A percentile compares a stretch with the other conserved stretches of the same genome.
Evolutionary conservation across 2,888 invertebrate species (phyloP).

Genomic region (Habroteleia sp.): DNA sequence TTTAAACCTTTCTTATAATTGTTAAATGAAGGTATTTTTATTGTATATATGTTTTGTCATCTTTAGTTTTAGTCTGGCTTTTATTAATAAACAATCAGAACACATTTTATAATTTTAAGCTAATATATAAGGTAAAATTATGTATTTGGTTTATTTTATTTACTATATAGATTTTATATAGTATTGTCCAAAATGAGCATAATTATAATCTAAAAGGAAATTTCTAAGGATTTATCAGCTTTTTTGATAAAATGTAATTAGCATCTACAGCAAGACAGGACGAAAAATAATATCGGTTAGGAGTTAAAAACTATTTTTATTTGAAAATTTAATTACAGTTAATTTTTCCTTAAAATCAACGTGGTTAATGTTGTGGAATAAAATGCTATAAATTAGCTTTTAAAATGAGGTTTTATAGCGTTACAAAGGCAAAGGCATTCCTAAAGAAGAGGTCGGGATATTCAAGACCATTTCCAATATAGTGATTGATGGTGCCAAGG

Average conservation of each 20-base stretch:
- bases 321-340: constrained; percentile 13
- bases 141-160: too few relatives aligned
- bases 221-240: constrained; percentile 9
- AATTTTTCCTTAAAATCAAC: constrained; percentile 12
- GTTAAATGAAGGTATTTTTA: too few relatives aligned
- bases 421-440: constrained; percentile 35
- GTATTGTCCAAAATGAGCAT: too few relatives aligned
- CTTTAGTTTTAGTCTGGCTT: too few relatives aligned
- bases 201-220: too few relatives aligned
- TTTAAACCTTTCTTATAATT: too few relatives aligned
- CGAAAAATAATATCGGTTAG: background rate
- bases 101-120: too few relatives aligned
- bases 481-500: constrained; percentile 58
- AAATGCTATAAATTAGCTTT: constrained; percentile 42
- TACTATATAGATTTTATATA: too few relatives aligned
- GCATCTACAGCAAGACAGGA: background rate
- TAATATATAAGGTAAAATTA: too few relatives aligned
- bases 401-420: constrained; percentile 50
- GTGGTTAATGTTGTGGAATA: constrained; percentile 33
- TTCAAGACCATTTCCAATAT: constrained; percentile 56
- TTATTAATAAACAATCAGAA: too few relatives aligned
- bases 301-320: background rate
- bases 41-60: too few relatives aligned
- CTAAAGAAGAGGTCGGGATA: constrained; percentile 49
- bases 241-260: constrained; percentile 4